These are phyloP conservation scores for Bubalus kerabau DNA, from an alignment of 2,113 vertebrate species.

Conservation along the genomic window DNA sequence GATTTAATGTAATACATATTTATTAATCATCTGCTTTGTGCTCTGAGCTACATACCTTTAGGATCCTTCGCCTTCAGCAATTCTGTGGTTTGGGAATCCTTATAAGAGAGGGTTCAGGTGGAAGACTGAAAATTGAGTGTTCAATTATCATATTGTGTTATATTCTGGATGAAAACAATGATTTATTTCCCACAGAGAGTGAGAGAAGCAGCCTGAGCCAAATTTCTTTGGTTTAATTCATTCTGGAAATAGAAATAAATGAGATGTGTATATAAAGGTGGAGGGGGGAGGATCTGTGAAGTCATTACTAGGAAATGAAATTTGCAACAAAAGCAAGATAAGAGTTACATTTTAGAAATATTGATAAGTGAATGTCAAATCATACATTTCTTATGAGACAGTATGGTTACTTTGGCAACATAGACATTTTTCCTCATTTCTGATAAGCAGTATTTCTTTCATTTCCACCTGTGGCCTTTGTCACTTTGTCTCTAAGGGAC, in stretches of 20 bases:
- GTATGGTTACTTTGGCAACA: constrained; percentile 77
- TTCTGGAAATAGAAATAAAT: constrained; percentile 67
- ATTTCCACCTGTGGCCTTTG: constrained; percentile 77
- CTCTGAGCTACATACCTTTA: neutral
- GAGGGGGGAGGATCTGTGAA: constrained; percentile 68
- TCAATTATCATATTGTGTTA: neutral
- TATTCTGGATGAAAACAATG: neutral
- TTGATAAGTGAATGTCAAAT: constrained; percentile 78
- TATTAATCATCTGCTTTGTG: neutral
- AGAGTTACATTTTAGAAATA: constrained; percentile 73
- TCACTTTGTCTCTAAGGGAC: constrained; percentile 72
- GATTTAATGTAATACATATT: neutral
- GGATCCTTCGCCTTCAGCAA: neutral
- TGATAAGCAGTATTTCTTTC: constrained; percentile 72
- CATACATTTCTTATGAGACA: constrained; percentile 74
- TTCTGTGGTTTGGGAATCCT: neutral
- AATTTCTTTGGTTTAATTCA: constrained; percentile 44
- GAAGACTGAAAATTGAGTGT: neutral
- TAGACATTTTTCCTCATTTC: constrained; percentile 66
- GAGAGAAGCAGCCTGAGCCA: neutral
- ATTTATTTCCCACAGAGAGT: constrained; percentile 15
- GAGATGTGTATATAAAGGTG: constrained; percentile 61
- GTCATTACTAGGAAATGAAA: constrained; percentile 77
- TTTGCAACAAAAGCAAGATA: constrained; percentile 73
- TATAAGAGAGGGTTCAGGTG: neutral